phyloP scores from a whole-genome alignment of 1,140 invertebrate species.

The Bombus confusus region DNA sequence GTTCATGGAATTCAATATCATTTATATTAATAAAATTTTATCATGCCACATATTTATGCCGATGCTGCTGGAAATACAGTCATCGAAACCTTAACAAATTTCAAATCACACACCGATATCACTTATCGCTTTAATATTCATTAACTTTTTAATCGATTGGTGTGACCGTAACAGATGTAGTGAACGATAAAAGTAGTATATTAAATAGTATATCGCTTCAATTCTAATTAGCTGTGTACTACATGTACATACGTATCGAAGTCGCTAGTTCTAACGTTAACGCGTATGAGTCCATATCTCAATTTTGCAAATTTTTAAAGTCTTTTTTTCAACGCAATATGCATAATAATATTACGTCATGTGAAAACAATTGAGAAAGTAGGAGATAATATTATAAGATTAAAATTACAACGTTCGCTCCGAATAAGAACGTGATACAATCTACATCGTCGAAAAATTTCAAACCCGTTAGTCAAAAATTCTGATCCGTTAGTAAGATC shows the following conservation, averaged over 20 bases:
- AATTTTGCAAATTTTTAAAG: neutral
- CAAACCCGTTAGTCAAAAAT: neutral
- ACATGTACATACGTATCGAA: too few relatives aligned
- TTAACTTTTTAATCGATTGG: neutral
- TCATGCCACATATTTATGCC: slow-evolving; percentile 14
- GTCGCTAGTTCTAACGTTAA: neutral
- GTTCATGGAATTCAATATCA: slow-evolving; percentile 13
- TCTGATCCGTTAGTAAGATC: neutral
- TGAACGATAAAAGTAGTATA: neutral
- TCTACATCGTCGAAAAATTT: neutral
- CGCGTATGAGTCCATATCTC: neutral
- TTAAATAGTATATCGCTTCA: neutral
- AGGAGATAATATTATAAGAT: neutral
- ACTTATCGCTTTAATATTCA: slow-evolving; percentile 1
- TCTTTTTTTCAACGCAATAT: too few relatives aligned
- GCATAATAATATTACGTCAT: neutral
- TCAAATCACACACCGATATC: neutral
- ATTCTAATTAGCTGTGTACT: too few relatives aligned
- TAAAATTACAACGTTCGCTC: neutral
- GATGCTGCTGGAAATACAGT: neutral
- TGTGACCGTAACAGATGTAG: neutral
- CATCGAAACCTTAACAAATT: neutral
- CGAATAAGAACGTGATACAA: neutral
- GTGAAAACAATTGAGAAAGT: neutral
- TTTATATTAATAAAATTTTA: slow-evolving; percentile 37